Conservation (phyloP, 2,113 vertebrate species). For the Pituophis catenifer region DNA sequence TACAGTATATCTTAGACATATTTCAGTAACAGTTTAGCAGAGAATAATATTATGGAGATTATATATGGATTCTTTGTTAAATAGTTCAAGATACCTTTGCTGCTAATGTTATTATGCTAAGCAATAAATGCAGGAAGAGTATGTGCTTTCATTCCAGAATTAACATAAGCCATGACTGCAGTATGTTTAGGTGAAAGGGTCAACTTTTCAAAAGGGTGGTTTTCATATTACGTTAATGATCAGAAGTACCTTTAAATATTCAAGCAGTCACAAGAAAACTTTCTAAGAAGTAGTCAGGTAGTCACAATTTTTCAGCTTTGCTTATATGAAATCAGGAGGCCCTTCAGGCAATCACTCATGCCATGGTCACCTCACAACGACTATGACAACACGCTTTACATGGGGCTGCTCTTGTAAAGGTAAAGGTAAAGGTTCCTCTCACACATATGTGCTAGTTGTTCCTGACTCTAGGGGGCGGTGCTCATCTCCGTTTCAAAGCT, state of each 20-base stretch:
- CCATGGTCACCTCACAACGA: neutral
- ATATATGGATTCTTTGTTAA: slow-evolving; percentile 60
- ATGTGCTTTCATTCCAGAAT: neutral
- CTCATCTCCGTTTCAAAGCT: no score
- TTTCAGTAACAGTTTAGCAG: slow-evolving; percentile 59
- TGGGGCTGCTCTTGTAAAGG: neutral
- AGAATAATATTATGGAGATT: slow-evolving; percentile 53
- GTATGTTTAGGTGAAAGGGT: neutral
- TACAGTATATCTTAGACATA: slow-evolving; percentile 28
- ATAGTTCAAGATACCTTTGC: neutral
- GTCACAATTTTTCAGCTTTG: neutral
- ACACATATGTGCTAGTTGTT: no score
- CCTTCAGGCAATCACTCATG: neutral
- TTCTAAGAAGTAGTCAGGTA: neutral
- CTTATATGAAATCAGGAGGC: neutral
- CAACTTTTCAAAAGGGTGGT: neutral
- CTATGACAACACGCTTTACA: neutral
- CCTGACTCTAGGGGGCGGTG: no score
- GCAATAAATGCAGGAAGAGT: neutral
- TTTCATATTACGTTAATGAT: neutral
- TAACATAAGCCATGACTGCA: neutral
- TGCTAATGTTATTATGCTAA: neutral
- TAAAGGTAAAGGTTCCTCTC: no score
- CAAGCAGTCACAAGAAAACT: neutral
- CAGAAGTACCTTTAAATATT: neutral